These are phyloP conservation scores for Coturnix japonica DNA, from an alignment of 2,113 vertebrate genomes.

Conservation along the genomic window DNA sequence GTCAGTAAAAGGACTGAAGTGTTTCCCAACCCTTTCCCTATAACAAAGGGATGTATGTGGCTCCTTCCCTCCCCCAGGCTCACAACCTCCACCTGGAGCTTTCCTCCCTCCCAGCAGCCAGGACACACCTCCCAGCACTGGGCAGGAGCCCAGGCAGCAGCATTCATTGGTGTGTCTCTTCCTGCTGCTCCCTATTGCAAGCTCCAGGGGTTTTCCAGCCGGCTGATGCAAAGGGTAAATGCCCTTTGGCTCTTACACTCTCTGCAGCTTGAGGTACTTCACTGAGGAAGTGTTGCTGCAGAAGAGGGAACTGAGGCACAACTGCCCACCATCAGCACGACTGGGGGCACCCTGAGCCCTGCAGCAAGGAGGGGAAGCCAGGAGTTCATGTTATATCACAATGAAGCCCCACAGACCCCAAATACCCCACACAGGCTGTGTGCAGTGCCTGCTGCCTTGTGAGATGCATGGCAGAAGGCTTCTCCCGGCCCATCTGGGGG, in stretches of 20 bases:
- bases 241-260: neutral
- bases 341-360: neutral
- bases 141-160: neutral
- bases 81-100: neutral
- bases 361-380: neutral
- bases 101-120: neutral
- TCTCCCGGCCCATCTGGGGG: constrained; percentile 44
- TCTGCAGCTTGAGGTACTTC: neutral
- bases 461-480: neutral
- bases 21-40: neutral
- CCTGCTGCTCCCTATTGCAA: neutral
- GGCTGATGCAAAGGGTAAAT: neutral
- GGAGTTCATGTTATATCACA: neutral
- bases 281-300: neutral
- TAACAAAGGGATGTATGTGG: neutral
- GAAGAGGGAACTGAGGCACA: neutral
- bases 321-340: neutral
- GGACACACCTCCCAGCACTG: neutral
- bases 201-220: neutral
- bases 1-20: neutral
- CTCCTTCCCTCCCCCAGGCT: neutral
- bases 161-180: neutral
- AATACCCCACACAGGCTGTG: neutral
- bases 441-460: neutral
- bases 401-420: fast-evolving